Percentiles rank a stretch among this genome's conserved stretches.
These are phyloP conservation scores for Murina feae DNA, from an alignment of 2,113 vertebrate genomes.

Conservation along the genomic window DNA sequence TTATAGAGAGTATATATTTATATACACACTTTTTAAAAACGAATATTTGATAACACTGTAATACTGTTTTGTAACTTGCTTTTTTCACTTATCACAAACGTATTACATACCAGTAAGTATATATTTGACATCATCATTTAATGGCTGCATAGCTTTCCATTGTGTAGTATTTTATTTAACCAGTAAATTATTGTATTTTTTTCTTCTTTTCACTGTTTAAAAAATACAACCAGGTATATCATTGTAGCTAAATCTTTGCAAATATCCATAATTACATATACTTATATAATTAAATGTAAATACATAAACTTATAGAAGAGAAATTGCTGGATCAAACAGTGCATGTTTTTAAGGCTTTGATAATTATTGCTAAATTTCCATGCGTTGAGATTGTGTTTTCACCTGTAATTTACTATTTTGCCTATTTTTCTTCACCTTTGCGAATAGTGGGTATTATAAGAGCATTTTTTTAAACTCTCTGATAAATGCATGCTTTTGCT, in stretches of 20 bases:
- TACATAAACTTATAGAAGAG: constrained; percentile 10
- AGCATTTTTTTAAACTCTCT: constrained; percentile 25
- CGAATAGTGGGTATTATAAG: not conserved
- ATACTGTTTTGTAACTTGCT: constrained; percentile 66
- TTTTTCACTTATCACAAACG: constrained; percentile 68
- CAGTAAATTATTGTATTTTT: constrained; percentile 25
- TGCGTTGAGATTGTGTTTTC: constrained; percentile 10
- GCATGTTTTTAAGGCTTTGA: constrained; percentile 55
- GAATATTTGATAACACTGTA: constrained; percentile 54
- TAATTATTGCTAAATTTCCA: constrained; percentile 12
- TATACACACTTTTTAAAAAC: constrained; percentile 20
- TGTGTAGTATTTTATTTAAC: constrained; percentile 33
- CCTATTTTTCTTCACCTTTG: constrained; percentile 46
- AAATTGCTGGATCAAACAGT: constrained; percentile 1
- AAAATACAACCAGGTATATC: constrained; percentile 9
- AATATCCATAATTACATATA: constrained; percentile 16
- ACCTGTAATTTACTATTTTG: not conserved
- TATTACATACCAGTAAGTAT: constrained; percentile 66
- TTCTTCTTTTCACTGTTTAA: not conserved
- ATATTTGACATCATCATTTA: constrained; percentile 62
- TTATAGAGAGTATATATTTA: not conserved
- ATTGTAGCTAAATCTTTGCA: constrained; percentile 40
- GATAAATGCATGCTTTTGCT: constrained; percentile 45
- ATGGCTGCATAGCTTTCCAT: constrained; percentile 57
- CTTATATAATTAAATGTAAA: not conserved